Conservation (phyloP, 2,888 invertebrate genomes). For the Cryptophagus acutangulus region DNA sequence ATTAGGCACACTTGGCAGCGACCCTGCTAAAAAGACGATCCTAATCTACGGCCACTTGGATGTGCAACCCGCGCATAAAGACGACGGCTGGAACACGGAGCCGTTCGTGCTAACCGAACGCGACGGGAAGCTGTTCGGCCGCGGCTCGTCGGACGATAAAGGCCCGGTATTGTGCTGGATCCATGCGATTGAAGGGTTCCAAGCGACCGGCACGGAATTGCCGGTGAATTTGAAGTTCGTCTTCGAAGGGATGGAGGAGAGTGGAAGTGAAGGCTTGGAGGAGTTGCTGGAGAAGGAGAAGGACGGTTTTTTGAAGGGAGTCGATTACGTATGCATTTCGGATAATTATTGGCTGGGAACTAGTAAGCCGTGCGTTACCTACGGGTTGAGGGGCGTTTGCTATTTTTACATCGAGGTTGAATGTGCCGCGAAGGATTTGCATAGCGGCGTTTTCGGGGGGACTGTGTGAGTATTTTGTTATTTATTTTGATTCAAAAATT, state of each 20-base stretch:
- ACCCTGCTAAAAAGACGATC: slow-evolving; percentile 82
- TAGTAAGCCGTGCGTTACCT: slow-evolving; percentile 91
- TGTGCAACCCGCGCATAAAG: slow-evolving; percentile 89
- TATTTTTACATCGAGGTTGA: slow-evolving; percentile 85
- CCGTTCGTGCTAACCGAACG: slow-evolving; percentile 86
- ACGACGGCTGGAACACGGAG: slow-evolving; percentile 93
- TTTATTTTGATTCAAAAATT: no score
- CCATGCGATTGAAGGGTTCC: slow-evolving; percentile 84
- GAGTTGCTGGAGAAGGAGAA: slow-evolving; percentile 67
- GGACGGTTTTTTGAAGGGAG: slow-evolving; percentile 71
- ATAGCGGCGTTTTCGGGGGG: slow-evolving; percentile 41
- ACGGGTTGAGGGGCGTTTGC: slow-evolving; percentile 90
- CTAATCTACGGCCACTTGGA: slow-evolving; percentile 96
- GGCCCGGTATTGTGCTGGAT: slow-evolving; percentile 91
- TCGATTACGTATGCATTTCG: slow-evolving; percentile 95
- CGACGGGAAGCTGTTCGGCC: slow-evolving; percentile 82
- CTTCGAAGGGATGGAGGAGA: slow-evolving; percentile 98
- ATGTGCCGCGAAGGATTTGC: slow-evolving; percentile 86
- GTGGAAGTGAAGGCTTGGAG: slow-evolving; percentile 89
- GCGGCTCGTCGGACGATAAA: slow-evolving; percentile 89
- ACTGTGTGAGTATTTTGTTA: slow-evolving; percentile 6
- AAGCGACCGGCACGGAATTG: slow-evolving; percentile 55
- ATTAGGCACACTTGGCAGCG: slow-evolving; percentile 72
- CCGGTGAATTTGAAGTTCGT: slow-evolving; percentile 80
- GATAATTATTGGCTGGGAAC: slow-evolving; percentile 98